phyloP scores from a whole-genome alignment of 2,888 invertebrate species.

The Epinotia demarniana region DNA sequence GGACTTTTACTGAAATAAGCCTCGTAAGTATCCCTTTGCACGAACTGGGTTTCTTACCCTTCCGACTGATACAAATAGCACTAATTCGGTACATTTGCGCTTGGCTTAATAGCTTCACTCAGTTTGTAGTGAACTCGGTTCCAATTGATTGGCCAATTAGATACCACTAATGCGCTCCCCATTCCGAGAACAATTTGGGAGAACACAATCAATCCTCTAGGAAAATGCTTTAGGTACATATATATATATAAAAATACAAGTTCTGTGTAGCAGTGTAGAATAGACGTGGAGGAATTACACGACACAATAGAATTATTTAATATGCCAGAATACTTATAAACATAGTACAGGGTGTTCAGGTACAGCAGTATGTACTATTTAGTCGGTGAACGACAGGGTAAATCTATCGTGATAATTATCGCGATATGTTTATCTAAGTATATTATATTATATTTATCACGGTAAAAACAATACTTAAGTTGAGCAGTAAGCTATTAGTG shows the following conservation, averaged over 20 bases:
- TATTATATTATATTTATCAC: neutral
- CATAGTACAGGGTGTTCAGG: too few relatives aligned
- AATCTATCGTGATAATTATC: neutral
- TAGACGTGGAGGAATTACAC: too few relatives aligned
- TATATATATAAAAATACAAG: neutral
- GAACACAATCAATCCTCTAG: slow-evolving; percentile 34
- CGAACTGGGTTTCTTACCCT: slow-evolving; percentile 29
- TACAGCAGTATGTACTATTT: too few relatives aligned
- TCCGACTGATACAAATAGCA: slow-evolving; percentile 52
- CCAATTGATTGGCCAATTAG: slow-evolving; percentile 78
- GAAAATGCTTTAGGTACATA: slow-evolving; percentile 2
- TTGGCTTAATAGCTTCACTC: slow-evolving; percentile 65
- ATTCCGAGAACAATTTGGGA: slow-evolving; percentile 39
- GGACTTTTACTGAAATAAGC: slow-evolving; percentile 11
- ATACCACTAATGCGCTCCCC: slow-evolving; percentile 58
- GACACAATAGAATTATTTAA: too few relatives aligned
- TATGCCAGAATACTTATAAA: too few relatives aligned
- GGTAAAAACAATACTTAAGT: too few relatives aligned
- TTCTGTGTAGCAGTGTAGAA: too few relatives aligned
- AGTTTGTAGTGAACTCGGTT: slow-evolving; percentile 59
- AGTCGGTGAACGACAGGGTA: too few relatives aligned
- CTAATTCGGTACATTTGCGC: slow-evolving; percentile 60
- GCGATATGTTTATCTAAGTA: neutral
- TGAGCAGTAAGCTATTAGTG: neutral
- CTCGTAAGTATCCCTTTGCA: slow-evolving; percentile 21